Evolutionary conservation across 2,797 vertebrate species (phyloP).

Genomic region (Pipistrellus kuhlii): DNA sequence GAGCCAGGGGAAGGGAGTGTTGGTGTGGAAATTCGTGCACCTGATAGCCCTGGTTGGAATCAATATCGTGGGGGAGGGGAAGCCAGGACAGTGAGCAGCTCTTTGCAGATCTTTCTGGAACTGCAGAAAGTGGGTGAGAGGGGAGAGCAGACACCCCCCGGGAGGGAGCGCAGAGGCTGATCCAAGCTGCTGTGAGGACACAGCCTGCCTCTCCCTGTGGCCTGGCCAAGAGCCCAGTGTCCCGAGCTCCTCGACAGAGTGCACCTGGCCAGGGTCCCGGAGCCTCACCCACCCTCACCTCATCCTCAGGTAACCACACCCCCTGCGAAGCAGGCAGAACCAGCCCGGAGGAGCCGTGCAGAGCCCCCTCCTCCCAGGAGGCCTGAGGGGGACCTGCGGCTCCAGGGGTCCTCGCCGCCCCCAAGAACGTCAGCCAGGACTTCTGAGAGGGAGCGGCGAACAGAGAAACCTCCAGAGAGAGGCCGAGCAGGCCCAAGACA

Average conservation of each 20-base stretch:
- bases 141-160: background rate
- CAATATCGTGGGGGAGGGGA: background rate
- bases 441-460: constrained; percentile 61
- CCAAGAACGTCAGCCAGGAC: constrained; percentile 53
- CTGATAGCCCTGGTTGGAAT: constrained; percentile 54
- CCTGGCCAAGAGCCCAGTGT: background rate
- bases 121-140: constrained; percentile 2
- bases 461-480: constrained; percentile 4
- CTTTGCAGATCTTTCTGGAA: constrained; percentile 39
- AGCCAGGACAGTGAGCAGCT: constrained; percentile 17
- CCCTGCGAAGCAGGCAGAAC: constrained; percentile 71
- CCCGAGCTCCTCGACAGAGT: background rate
- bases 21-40: constrained; percentile 32
- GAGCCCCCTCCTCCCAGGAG: constrained; percentile 73
- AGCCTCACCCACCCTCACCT: background rate
- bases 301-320: constrained; percentile 81
- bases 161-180: background rate
- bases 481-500: background rate
- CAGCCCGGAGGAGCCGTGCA: constrained; percentile 62
- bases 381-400: constrained; percentile 60
- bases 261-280: background rate
- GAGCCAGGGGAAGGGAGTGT: background rate
- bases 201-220: background rate
- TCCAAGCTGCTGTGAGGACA: background rate
- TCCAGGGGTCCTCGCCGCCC: background rate